Conservation (phyloP, 2,797 vertebrate genomes). For the Chaetophractus vellerosus region DNA sequence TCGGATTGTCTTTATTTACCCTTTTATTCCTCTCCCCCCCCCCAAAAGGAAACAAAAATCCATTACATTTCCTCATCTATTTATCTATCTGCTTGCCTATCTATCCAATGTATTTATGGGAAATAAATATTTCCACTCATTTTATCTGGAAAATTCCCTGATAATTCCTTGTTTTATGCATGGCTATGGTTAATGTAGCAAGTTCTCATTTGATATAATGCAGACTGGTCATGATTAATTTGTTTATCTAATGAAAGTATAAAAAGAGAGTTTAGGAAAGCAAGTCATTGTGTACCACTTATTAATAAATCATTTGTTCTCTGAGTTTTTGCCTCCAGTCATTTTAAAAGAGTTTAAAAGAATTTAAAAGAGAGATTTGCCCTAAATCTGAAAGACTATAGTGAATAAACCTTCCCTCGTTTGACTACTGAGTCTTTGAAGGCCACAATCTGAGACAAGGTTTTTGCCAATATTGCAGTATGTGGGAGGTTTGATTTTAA, state of each 20-base stretch:
- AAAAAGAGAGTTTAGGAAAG: conserved; percentile 45
- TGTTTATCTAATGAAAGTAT: conserved; percentile 62
- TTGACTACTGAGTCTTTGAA: not conserved
- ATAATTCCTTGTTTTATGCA: conserved; percentile 22
- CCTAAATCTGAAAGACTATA: not conserved
- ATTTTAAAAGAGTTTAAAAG: conserved; percentile 29
- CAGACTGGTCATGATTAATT: conserved; percentile 58
- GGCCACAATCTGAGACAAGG: not conserved
- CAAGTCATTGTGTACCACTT: not conserved
- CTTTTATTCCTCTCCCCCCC: not conserved
- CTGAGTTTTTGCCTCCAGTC: not conserved
- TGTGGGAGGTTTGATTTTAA: not conserved
- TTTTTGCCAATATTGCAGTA: not conserved
- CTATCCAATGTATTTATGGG: too few relatives aligned
- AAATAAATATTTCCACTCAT: conserved; percentile 47
- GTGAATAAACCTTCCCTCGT: not conserved
- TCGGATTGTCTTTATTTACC: not conserved
- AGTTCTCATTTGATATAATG: conserved; percentile 31
- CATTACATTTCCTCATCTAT: not conserved
- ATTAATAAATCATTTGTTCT: conserved; percentile 56
- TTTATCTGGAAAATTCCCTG: conserved; percentile 16
- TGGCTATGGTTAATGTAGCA: conserved; percentile 52
- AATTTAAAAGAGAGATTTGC: not conserved
- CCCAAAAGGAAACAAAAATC: not conserved
- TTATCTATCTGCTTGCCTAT: too few relatives aligned